Percentiles rank a stretch among this genome's conserved stretches.
Conservation (phyloP, 2,113 vertebrate genomes). For the Cnemophilus loriae region DNA sequence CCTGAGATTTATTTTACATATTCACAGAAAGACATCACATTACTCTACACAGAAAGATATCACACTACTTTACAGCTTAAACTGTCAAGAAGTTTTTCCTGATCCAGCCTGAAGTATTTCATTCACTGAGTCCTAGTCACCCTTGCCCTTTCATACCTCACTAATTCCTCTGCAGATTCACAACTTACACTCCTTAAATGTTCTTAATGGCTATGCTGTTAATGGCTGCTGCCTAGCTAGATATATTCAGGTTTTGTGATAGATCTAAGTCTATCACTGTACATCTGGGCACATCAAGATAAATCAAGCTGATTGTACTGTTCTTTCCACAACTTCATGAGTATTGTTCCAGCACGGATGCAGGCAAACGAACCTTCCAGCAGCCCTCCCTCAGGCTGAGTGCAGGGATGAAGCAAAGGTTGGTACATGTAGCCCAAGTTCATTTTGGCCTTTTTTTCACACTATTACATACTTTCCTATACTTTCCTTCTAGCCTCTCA, state of each 20-base stretch:
- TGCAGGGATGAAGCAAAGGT: background rate
- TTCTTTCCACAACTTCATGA: background rate
- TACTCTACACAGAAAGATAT: background rate
- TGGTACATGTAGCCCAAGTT: fast-evolving
- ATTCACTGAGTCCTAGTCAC: background rate
- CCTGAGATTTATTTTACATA: background rate
- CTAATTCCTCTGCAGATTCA: background rate
- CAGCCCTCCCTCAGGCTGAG: background rate
- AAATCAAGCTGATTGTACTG: background rate
- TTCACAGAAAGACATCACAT: background rate
- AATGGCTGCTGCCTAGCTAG: background rate
- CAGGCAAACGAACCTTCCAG: background rate
- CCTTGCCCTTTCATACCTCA: background rate
- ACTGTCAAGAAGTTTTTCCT: background rate
- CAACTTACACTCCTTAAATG: background rate
- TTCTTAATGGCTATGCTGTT: background rate
- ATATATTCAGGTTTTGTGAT: background rate
- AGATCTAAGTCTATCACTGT: background rate
- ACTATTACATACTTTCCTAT: background rate
- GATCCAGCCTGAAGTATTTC: background rate
- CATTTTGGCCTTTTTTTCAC: background rate
- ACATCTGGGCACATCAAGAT: background rate
- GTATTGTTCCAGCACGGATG: fast-evolving
- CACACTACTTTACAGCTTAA: background rate
- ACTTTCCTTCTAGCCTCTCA: background rate